Conservation (phyloP, 2,888 invertebrate genomes). For the Hesperia comma region DNA sequence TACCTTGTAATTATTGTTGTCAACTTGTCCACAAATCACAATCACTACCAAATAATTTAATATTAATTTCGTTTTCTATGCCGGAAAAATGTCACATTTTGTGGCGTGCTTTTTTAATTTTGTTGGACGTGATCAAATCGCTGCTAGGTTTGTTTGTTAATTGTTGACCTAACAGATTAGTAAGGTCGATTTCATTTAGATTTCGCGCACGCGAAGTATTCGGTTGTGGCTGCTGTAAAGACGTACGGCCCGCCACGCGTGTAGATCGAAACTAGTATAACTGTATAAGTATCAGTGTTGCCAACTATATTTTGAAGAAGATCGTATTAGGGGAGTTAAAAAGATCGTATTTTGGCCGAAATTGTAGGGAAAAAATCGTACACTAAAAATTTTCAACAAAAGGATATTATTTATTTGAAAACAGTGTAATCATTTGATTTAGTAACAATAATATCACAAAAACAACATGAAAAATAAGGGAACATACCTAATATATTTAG, state of each 20-base stretch:
- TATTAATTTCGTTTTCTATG: slow-evolving; percentile 1
- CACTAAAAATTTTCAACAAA: too few relatives aligned
- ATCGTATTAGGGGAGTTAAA: too few relatives aligned
- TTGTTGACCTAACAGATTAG: slow-evolving; percentile 28
- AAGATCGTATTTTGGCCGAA: too few relatives aligned
- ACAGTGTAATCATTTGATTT: too few relatives aligned
- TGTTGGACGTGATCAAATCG: slow-evolving; percentile 11
- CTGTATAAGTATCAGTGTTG: too few relatives aligned
- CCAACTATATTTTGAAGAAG: too few relatives aligned
- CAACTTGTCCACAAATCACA: slow-evolving; percentile 16
- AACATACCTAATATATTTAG: too few relatives aligned
- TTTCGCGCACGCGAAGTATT: slow-evolving; percentile 44
- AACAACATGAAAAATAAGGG: too few relatives aligned
- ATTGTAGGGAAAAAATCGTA: too few relatives aligned
- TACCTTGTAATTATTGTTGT: slow-evolving; percentile 31
- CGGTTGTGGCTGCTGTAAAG: slow-evolving; percentile 30
- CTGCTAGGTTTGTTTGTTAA: slow-evolving; percentile 4
- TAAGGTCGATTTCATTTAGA: slow-evolving; percentile 43
- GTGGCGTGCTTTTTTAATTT: not conserved
- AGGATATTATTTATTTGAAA: too few relatives aligned
- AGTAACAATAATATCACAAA: too few relatives aligned
- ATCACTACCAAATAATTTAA: slow-evolving; percentile 19
- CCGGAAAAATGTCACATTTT: slow-evolving; percentile 28
- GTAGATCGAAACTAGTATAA: slow-evolving; percentile 31
- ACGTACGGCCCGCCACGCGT: slow-evolving; percentile 48